Conservation (phyloP, 1,140 invertebrate genomes). For the Drosophila nikananu region DNA sequence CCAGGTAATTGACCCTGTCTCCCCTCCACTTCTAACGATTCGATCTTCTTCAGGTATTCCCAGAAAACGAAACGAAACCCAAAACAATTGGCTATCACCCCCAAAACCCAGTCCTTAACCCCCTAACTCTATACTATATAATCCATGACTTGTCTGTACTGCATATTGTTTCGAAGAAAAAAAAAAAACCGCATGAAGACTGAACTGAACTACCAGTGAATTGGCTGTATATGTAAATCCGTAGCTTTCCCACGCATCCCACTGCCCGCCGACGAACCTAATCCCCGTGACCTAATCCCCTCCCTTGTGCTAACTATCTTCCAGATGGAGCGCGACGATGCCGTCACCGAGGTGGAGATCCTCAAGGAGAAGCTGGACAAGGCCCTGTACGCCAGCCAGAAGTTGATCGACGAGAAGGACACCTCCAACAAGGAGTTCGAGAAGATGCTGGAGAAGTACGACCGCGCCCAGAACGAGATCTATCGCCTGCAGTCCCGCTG, state of each 20-base stretch:
- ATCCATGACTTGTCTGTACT: constrained; percentile 51
- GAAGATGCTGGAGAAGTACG: constrained; percentile 96
- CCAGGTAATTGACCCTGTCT: constrained; percentile 86
- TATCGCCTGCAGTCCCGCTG: constrained; percentile 95
- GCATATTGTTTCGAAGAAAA: constrained; percentile 56
- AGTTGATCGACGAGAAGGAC: constrained; percentile 95
- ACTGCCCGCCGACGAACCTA: constrained; percentile 9
- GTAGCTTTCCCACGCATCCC: constrained; percentile 68
- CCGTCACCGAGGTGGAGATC: constrained; percentile 93
- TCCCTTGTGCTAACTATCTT: constrained; percentile 27
- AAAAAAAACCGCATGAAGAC: constrained; percentile 69
- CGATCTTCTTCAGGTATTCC: constrained; percentile 18
- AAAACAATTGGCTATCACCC: constrained; percentile 42
- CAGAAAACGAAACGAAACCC: constrained; percentile 24
- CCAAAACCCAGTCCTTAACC: constrained; percentile 1
- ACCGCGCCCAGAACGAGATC: constrained; percentile 95
- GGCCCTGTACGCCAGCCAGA: constrained; percentile 91
- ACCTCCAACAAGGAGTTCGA: constrained; percentile 95
- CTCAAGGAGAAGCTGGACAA: constrained; percentile 96
- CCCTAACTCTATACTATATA: constrained; percentile 19
- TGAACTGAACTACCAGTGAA: constrained; percentile 65
- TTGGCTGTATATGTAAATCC: constrained; percentile 83
- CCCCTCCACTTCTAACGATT: background rate
- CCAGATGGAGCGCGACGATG: constrained; percentile 94
- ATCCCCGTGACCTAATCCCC: background rate